Base-by-base conservation (phyloP, 2,888 invertebrate species). In the Drosophila gaucha region DNA sequence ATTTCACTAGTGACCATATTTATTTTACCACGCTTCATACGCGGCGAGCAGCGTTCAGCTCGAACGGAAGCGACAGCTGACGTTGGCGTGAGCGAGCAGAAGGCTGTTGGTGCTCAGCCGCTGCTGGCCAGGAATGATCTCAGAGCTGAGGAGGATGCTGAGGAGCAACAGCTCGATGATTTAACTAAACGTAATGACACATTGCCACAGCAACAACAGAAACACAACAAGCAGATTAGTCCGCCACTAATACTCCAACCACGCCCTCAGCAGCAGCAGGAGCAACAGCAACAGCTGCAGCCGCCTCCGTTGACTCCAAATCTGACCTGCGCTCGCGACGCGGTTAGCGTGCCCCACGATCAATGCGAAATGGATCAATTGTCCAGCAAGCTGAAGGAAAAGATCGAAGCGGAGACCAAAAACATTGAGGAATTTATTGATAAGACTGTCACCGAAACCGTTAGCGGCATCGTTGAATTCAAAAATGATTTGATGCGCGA, bases 381-480 rank as follows among this genome's bases (percentile, higher is more conserved):
- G 74, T 91, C 91, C 12, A 90, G 86, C 74, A 91, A 91, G 56
- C 67, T 92, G 6, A 91, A 90, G 77, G 91, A 91, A 66, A 92
- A 92, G 67, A 89, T 92, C 59, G 92, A 91, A 66, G 89, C 90
- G 38, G 92, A 92, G 74, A 90, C 92, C 54, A 90, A 90, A 70
- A 92, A 91, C 76, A 92, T 92, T 86, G 92, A 92, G 83, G 92
- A 91, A 60, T 92, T 92, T 84, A 91, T 92, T 78, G 92, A 92
- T 90, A 92, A 92, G 90, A 92, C 92, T 88, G 91, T 91, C 54
- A 90, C 89, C 41, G 91, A 91, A 57, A 91, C 92, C 68, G 92
- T 92, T 38, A 90, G 89, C 60, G 92, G 92, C 71, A 92, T 92
- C 74, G 92, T 91, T 55, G 92, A 90, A 69, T 90, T 92, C 66